Evolutionary conservation across 1,140 invertebrate species (phyloP), one percentile per base, ranked within the genome.

Genomic region (Conus betulinus): DNA sequence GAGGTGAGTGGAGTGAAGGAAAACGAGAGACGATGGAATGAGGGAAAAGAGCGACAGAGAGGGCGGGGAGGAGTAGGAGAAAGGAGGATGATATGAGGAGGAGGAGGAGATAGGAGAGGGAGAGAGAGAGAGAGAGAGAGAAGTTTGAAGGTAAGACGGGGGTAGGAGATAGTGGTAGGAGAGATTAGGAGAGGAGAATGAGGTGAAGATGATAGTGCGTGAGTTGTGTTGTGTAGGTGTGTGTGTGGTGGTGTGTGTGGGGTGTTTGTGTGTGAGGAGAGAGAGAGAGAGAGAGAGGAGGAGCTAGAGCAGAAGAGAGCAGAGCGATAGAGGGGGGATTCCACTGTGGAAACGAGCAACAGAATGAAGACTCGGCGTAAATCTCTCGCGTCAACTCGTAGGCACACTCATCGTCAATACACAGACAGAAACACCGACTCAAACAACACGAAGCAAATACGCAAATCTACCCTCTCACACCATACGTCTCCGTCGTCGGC

Each of bases 201-300:
- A 20, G 20, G 60, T 11, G 60, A 63, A 20, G 20, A 20, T 11
- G 60, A 63, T 8, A 63, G 60, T 11, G 60, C 8, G 60, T 11
- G 60, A 63, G 60, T 11, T 8, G 20, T 8, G 20, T n/a, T n/a
- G n/a, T n/a, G n/a, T n/a, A n/a, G n/a, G n/a, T n/a, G n/a, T n/a
- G n/a, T n/a, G n/a, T n/a, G n/a, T n/a, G n/a, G n/a, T n/a, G n/a
- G n/a, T n/a, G n/a, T n/a, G n/a, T n/a, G n/a, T n/a, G n/a, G n/a
- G n/a, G n/a, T n/a, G n/a, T n/a, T n/a, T n/a, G n/a, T n/a, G n/a
- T n/a, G n/a, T n/a, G n/a, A n/a, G n/a, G 60, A 63, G 76, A 39
- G 39, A 79, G 23, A 79, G 76, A 79, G 39, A 79, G 76, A 79
- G 39, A 79, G 39, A 79, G 39, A 79, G 23, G 25, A n/a, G n/a